Evolutionary conservation across 2,113 vertebrate species (phyloP), one percentile per base, ranked within the genome.

Genomic region (Aythya baeri): DNA sequence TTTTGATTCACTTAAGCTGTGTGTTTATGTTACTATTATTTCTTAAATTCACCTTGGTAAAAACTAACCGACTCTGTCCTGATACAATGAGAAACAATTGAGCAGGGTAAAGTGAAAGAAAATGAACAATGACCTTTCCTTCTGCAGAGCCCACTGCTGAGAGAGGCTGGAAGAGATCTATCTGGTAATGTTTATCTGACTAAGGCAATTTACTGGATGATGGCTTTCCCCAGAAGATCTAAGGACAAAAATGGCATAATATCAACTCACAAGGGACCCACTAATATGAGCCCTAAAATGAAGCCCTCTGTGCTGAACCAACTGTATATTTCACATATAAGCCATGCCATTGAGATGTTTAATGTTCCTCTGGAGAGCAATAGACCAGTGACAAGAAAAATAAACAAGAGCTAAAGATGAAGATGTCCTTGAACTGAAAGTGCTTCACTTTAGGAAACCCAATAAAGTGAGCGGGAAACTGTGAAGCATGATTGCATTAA

Each of bases 351-450:
- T 74, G 94, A 96, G 91, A 94, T 92, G 94, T 41, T 97, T 96
- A 96, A 97, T 96, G 91, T 77, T 95, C 74, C 96, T 96, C 93
- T 3, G 3, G 94, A 96, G 96, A 92, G 85, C 95, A 94, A 93
- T 97, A 96, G 95, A 93, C 96, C 83, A 95, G 86, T 96, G 96
- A 97, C 94, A 96, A 97, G 96, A 97, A 97, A 97, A 97, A 95
- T 96, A 97, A 97, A 97, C 96, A 97, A 96, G 90, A 95, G 67
- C 93, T 94, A 94, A 88, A 94, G 95, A 97, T 90, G 91, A 96
- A 97, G 94, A 96, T 93, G 94, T 93, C 96, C 97, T 96, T 97
- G 96, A 97, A 92, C 95, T 6, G 17, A 92, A 95, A 97, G 93
- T 94, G 86, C 88, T 95, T 95, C 81, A 83, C 88, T 96, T 96